Percentiles rank a stretch among this genome's conserved stretches.
These are phyloP conservation scores for Platyrinchus mystaceus DNA, from an alignment of 2,797 vertebrate species.

Conservation along the genomic window DNA sequence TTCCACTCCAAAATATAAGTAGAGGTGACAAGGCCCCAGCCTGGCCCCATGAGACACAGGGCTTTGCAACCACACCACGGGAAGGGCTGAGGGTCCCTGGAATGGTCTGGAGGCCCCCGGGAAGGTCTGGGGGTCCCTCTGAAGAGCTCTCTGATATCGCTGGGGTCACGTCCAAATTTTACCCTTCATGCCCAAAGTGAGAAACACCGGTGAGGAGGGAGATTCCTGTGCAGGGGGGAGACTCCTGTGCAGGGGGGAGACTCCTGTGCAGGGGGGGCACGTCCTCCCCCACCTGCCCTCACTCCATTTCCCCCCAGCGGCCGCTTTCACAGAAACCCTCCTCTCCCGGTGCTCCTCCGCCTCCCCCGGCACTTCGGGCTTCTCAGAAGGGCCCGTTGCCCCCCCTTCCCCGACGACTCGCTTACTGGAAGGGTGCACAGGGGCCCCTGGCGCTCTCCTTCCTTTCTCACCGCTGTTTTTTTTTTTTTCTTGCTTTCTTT, in stretches of 20 bases:
- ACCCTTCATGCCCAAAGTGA: neutral
- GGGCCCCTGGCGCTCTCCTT: neutral
- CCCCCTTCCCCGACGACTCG: neutral
- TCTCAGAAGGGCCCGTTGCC: neutral
- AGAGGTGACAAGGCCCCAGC: neutral
- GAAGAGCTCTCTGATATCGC: neutral
- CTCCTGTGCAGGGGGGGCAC: neutral
- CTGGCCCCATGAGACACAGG: rapidly evolving
- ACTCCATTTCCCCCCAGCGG: neutral
- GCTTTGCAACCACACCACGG: rapidly evolving
- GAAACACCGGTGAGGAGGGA: rapidly evolving
- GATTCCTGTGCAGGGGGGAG: neutral
- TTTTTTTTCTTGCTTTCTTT: neutral
- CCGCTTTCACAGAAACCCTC: neutral
- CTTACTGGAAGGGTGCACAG: slow-evolving; percentile 67
- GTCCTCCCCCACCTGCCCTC: neutral
- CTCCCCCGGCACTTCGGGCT: neutral
- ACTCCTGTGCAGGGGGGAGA: no score
- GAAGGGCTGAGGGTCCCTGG: neutral
- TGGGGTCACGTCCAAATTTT: neutral
- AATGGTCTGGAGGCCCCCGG: neutral
- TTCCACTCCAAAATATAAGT: neutral
- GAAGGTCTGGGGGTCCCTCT: neutral
- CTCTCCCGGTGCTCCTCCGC: neutral
- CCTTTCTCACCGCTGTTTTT: slow-evolving; percentile 20